phyloP scores from a whole-genome alignment of 2,113 vertebrate genomes.

The Elephas maximus region DNA sequence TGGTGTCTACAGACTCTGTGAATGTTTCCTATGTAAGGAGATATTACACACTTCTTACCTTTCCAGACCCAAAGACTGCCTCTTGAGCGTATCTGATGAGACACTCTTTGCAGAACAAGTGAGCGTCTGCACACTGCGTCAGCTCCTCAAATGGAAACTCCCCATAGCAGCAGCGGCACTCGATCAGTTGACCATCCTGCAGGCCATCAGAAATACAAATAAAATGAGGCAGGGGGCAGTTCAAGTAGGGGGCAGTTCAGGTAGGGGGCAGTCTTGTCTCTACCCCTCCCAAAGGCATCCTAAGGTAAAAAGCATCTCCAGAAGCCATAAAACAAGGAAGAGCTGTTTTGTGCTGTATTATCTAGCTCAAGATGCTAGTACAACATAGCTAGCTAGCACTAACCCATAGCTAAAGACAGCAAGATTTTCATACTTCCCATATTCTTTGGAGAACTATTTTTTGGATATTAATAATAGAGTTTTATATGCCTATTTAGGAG shows the following conservation, averaged over 20 bases:
- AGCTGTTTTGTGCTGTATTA: not conserved
- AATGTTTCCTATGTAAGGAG: not conserved
- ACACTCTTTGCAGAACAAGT: conserved; percentile 99
- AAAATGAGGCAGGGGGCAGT: not conserved
- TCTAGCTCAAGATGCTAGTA: not conserved
- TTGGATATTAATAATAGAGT: not conserved
- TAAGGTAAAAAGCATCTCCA: not conserved
- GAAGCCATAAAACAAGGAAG: not conserved
- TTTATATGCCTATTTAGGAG: not conserved
- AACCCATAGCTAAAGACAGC: not conserved
- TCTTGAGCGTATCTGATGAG: conserved; percentile 98
- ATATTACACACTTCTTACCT: conserved; percentile 87
- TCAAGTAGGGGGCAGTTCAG: no score
- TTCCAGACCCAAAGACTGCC: conserved; percentile 97
- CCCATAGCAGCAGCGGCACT: conserved; percentile 97
- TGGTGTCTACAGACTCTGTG: not conserved
- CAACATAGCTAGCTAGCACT: not conserved
- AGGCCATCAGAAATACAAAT: conserved; percentile 38
- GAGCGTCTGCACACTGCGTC: conserved; percentile 97
- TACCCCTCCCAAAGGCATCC: not conserved
- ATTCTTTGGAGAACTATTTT: not conserved
- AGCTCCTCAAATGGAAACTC: conserved; percentile 98
- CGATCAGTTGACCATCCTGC: conserved; percentile 98
- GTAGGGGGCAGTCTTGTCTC: not conserved
- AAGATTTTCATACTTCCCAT: not conserved